phyloP scores from a whole-genome alignment of 2,888 invertebrate genomes.

The Brenthis ino region DNA sequence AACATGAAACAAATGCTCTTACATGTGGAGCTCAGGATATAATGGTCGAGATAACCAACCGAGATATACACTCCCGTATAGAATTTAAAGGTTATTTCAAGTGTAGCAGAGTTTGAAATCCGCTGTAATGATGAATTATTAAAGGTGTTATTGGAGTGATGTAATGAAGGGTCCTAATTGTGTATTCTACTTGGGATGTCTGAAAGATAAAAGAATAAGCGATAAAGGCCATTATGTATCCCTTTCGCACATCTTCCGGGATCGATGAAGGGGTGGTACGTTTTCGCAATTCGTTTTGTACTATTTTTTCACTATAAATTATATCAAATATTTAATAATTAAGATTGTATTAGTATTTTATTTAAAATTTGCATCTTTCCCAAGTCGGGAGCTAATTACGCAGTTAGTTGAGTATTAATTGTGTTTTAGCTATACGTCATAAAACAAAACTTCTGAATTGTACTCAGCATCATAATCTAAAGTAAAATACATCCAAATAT shows the following conservation, averaged over 20 bases:
- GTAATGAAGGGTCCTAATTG: constrained; percentile 81
- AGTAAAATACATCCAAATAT: constrained; percentile 72
- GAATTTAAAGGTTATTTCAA: constrained; percentile 37
- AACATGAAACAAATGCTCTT: constrained; percentile 66
- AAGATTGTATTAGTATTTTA: too few relatives aligned
- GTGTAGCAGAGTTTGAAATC: constrained; percentile 42
- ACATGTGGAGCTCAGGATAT: constrained; percentile 48
- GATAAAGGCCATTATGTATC: constrained; percentile 53
- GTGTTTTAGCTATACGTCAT: not conserved
- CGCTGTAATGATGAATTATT: constrained; percentile 45
- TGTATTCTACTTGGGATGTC: constrained; percentile 73
- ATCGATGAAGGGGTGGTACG: constrained; percentile 37
- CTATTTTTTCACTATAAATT: not conserved
- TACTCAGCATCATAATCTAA: constrained; percentile 36
- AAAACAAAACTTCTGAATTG: not conserved
- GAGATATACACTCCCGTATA: constrained; percentile 44
- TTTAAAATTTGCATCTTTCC: too few relatives aligned
- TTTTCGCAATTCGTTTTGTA: constrained; percentile 1
- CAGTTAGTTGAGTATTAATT: too few relatives aligned
- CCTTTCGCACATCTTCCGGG: constrained; percentile 51
- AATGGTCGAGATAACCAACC: constrained; percentile 51
- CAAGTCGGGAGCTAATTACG: too few relatives aligned
- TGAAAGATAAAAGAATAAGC: constrained; percentile 66
- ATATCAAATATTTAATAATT: too few relatives aligned
- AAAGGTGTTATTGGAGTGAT: constrained; percentile 80